These are phyloP conservation scores for Polypedilum vanderplanki DNA, from an alignment of 1,140 invertebrate species.

Conservation along the genomic window DNA sequence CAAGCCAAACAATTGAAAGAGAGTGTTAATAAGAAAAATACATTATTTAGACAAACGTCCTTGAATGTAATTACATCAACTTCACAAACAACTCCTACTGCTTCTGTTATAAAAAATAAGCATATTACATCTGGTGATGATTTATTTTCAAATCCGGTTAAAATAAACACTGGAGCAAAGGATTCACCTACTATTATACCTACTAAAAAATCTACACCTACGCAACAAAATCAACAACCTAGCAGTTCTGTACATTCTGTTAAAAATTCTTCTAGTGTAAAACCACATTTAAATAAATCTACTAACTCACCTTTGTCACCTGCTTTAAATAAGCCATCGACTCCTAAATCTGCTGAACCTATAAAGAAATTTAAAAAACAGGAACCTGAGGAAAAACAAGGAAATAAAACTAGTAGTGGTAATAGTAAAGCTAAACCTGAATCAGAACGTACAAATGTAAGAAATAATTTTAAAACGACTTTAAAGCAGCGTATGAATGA, in stretches of 20 bases:
- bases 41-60: not conserved
- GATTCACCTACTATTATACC: not conserved
- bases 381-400: slow-evolving; percentile 34
- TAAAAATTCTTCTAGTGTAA: slow-evolving; percentile 30
- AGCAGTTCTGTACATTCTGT: slow-evolving; percentile 30
- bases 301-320: slow-evolving; percentile 20
- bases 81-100: not conserved
- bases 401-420: slow-evolving; percentile 35
- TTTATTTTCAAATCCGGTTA: slow-evolving; percentile 24
- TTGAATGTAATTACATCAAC: not conserved
- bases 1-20: not conserved
- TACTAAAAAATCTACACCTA: slow-evolving; percentile 27
- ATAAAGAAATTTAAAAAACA: slow-evolving; percentile 32
- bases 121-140: not conserved
- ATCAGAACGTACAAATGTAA: slow-evolving; percentile 69
- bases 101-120: not conserved
- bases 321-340: slow-evolving; percentile 30
- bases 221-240: slow-evolving; percentile 30
- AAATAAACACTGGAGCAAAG: not conserved
- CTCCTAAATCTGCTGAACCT: slow-evolving; percentile 32
- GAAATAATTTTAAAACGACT: slow-evolving; percentile 68
- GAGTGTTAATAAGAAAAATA: not conserved
- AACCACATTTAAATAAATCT: slow-evolving; percentile 34
- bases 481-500: slow-evolving; percentile 58
- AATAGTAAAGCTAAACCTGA: slow-evolving; percentile 48